These are phyloP conservation scores for Tenthredo amoena DNA, from an alignment of 2,888 invertebrate genomes.

Conservation along the genomic window DNA sequence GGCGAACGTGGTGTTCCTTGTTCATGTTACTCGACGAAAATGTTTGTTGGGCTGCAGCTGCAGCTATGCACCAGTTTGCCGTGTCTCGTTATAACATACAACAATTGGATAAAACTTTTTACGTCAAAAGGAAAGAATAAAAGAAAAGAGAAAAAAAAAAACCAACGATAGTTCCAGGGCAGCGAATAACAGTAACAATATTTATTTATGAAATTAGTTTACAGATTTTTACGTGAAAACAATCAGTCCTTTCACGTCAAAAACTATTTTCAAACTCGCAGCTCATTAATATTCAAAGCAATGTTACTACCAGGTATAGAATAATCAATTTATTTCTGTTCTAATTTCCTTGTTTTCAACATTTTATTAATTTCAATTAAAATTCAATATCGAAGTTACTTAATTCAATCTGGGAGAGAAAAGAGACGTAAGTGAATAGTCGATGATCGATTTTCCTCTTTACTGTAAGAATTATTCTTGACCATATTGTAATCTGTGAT, in stretches of 20 bases:
- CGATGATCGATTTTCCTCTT: neutral
- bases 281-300: neutral
- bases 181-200: neutral
- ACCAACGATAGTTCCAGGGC: neutral
- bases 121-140: too few relatives aligned
- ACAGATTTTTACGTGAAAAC: neutral
- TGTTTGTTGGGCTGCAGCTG: constrained; percentile 13
- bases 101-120: constrained; percentile 26
- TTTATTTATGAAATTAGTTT: neutral
- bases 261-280: neutral
- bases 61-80: constrained; percentile 3
- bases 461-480: constrained; percentile 25
- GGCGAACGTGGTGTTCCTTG: neutral
- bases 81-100: constrained; percentile 26
- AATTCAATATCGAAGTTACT: neutral
- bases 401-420: neutral
- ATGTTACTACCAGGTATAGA: too few relatives aligned
- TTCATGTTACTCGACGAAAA: constrained; percentile 20
- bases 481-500: constrained; percentile 27
- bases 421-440: too few relatives aligned
- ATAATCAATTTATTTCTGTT: neutral
- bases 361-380: neutral
- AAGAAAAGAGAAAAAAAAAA: too few relatives aligned
- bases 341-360: neutral
- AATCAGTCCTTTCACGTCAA: neutral